phyloP scores from a whole-genome alignment of 2,888 invertebrate species.

The Trimorus sp. region DNA sequence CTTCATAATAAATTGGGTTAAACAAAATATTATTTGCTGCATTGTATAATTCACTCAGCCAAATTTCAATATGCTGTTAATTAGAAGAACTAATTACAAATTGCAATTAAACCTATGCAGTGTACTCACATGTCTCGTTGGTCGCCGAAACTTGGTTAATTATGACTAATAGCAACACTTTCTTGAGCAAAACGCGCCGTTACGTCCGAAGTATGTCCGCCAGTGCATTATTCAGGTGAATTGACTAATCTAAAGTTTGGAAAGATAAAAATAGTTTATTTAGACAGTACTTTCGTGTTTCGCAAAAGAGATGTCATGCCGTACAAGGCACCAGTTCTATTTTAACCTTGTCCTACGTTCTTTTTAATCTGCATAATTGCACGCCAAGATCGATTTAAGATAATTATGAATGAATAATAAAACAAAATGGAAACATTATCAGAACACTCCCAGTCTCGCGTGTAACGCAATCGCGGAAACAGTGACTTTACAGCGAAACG shows the following conservation, averaged over 20 bases:
- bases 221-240: constrained; percentile 43
- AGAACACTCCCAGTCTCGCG: constrained; percentile 37
- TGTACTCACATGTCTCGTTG: neutral
- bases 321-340: constrained; percentile 62
- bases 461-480: constrained; percentile 5
- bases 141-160: constrained; percentile 15
- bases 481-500: neutral
- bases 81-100: neutral
- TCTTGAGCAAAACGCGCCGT: constrained; percentile 16
- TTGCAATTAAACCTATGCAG: neutral
- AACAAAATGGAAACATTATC: constrained; percentile 42
- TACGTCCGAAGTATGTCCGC: neutral
- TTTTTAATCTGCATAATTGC: constrained; percentile 70
- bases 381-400: constrained; percentile 70
- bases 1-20: no score
- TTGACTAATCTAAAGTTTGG: constrained; percentile 48
- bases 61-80: no score
- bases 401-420: constrained; percentile 71
- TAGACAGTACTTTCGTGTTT: constrained; percentile 50
- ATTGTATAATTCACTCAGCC: no score
- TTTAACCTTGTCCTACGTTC: constrained; percentile 67
- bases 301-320: constrained; percentile 49
- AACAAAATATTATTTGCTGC: no score
- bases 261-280: constrained; percentile 53
- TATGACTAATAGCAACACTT: neutral